Evolutionary conservation across 2,113 vertebrate species (phyloP), one percentile per base, ranked within the genome.

Genomic region (Pachypanchax playfairii): DNA sequence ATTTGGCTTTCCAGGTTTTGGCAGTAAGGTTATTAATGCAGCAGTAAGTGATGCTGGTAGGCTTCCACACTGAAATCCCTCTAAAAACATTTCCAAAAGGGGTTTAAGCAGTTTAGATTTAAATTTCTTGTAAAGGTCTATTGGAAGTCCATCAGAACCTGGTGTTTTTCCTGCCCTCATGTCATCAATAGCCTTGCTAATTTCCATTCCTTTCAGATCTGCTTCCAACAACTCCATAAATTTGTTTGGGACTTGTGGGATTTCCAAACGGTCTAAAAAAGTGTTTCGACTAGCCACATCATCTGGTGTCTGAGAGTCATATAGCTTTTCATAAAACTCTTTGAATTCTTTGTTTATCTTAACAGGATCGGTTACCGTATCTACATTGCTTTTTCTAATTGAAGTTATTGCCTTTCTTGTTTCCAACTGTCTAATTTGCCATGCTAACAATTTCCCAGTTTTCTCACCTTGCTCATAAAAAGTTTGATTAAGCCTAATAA

Each of bases 81-180:
- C 11, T 11, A 47, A 15, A 47, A 47, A 25, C 46, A 48, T 48
- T 15, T 26, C 46, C 13, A 48, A 26, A 48, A 48, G 46, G 5
- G 46, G 46, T 48, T 48, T 48, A 26, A 26, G 46, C 14, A 48
- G 7, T 48, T 48, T 48, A 26, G 46, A 26, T 48, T 48, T 17
- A 9, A 48, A 25, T 48, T 48, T 26, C 12, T 48, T 48, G 7
- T 26, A 25, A 26, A 26, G 6, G 21, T 48, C 24, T 14, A 48
- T 26, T 26, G 46, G 46, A 15, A 48, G 24, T 15, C 46, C 46
- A 26, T 48, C 46, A 21, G 42, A 18, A 3, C 42, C n/a, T 21
- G 42, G 42, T 9, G 18, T 44, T 9, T 21, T 21, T 3, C 22
- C 22, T 26, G 14, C 13, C 46, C 24, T 48, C 24, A 48, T 48